Evolutionary conservation across 2,888 invertebrate species (phyloP).

Genomic region (Brenthis daphne): DNA sequence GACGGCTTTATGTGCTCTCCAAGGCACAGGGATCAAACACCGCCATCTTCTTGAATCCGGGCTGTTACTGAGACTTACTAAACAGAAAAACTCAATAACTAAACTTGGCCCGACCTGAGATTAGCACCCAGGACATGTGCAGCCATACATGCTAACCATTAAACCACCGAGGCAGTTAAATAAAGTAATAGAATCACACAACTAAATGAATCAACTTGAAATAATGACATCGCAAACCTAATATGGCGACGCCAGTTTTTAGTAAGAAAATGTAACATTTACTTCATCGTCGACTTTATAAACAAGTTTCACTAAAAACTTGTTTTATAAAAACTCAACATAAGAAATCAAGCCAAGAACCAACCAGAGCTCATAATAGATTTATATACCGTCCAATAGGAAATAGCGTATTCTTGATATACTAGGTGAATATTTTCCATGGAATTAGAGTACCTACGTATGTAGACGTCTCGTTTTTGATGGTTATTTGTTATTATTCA

Average conservation of each 20-base stretch:
- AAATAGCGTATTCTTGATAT: slow-evolving; percentile 22
- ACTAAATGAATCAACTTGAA: not conserved
- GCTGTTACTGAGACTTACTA: no score
- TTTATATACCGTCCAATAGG: slow-evolving; percentile 23
- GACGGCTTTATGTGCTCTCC: no score
- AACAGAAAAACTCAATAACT: no score
- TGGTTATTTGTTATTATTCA: not conserved
- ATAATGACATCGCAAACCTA: slow-evolving; percentile 9
- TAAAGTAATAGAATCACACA: slow-evolving; percentile 4
- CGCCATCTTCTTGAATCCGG: no score
- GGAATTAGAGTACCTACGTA: slow-evolving; percentile 13
- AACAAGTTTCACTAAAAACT: slow-evolving; percentile 20
- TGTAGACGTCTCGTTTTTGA: not conserved
- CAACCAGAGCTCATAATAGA: slow-evolving; percentile 26
- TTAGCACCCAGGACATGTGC: no score
- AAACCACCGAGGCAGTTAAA: no score
- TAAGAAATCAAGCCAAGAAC: slow-evolving; percentile 9
- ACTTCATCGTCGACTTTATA: slow-evolving; percentile 21
- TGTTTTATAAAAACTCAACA: slow-evolving; percentile 21
- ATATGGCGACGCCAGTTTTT: slow-evolving; percentile 17
- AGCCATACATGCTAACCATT: no score
- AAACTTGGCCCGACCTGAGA: no score
- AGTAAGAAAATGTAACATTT: slow-evolving; percentile 9
- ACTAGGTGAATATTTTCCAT: slow-evolving; percentile 10
- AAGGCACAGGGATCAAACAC: no score